phyloP scores from a whole-genome alignment of 2,113 vertebrate species.

The Austrofundulus limnaeus region DNA sequence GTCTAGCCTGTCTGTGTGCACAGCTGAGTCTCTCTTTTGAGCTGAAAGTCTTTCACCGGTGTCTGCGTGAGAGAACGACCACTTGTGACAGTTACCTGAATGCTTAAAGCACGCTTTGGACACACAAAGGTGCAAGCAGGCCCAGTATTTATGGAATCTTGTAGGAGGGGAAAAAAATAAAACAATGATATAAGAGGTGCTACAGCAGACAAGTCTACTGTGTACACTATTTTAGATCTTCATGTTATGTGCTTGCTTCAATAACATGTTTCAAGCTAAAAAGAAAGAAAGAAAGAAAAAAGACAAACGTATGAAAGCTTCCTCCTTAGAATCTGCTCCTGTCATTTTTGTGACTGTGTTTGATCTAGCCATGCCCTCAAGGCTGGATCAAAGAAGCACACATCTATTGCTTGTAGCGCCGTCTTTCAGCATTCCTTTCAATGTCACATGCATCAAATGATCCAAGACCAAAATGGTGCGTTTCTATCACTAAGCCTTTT shows the following conservation, averaged over 20 bases:
- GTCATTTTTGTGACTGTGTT: constrained; percentile 43
- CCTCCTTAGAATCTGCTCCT: constrained; percentile 27
- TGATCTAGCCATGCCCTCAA: constrained; percentile 42
- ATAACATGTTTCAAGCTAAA: constrained; percentile 30
- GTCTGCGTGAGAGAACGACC: constrained; percentile 12
- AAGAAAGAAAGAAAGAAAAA: constrained; percentile 7
- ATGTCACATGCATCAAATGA: constrained; percentile 18
- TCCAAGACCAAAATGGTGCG: neutral
- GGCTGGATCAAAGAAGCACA: constrained; percentile 42
- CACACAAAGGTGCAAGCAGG: neutral
- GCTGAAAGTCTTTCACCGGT: constrained; percentile 11
- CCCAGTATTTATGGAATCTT: constrained; percentile 1
- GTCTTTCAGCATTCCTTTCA: constrained; percentile 15
- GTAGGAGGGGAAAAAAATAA: neutral
- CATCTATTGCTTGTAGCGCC: constrained; percentile 41
- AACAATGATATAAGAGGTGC: constrained; percentile 4
- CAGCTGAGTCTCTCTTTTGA: neutral
- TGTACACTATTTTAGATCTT: constrained; percentile 10
- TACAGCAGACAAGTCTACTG: constrained; percentile 20
- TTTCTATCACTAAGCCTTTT: constrained; percentile 5
- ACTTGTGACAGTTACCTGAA: constrained; percentile 25
- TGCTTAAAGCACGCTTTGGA: constrained; percentile 1
- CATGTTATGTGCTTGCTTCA: constrained; percentile 6
- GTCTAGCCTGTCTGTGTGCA: neutral
- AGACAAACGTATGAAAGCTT: constrained; percentile 18